A percentile compares a stretch with the other conserved stretches of the same genome.
Conservation (phyloP, 2,888 invertebrate genomes). For the Pherbina coryleti region DNA sequence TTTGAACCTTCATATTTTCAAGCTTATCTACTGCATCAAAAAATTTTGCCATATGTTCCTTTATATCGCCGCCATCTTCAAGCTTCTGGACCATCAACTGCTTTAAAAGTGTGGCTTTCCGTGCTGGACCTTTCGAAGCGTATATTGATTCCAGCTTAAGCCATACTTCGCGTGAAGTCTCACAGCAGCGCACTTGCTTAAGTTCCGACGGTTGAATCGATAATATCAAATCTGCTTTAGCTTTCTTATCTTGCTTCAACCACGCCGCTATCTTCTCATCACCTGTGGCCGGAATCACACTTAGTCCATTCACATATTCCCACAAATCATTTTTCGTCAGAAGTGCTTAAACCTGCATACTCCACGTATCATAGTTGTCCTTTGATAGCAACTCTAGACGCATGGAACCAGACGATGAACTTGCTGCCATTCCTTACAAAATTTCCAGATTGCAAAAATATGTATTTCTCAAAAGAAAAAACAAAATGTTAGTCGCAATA, state of each 20-base stretch:
- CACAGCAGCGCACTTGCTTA: conserved; percentile 35
- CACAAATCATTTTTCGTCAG: no score
- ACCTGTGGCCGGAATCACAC: no score
- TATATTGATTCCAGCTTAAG: conserved; percentile 30
- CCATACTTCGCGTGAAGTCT: conserved; percentile 25
- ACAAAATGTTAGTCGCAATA: no score
- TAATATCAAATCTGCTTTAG: conserved; percentile 39
- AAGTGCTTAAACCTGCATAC: no score
- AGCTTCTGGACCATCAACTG: conserved; percentile 22
- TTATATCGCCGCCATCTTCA: conserved; percentile 19
- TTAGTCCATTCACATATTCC: no score
- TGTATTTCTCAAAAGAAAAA: no score
- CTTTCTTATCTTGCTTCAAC: conserved; percentile 37
- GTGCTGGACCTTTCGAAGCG: conserved; percentile 35
- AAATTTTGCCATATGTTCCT: conserved; percentile 35
- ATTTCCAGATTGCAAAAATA: no score
- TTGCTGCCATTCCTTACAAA: no score
- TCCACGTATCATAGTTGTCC: no score
- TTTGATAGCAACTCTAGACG: no score
- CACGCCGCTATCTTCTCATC: neutral
- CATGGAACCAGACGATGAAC: no score
- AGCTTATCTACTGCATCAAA: conserved; percentile 42
- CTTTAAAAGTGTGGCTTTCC: conserved; percentile 39
- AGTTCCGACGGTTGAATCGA: conserved; percentile 35
- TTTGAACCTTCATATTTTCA: conserved; percentile 37